These are phyloP conservation scores for Latrodectus elegans DNA, from an alignment of 2,888 invertebrate genomes.

Conservation along the genomic window DNA sequence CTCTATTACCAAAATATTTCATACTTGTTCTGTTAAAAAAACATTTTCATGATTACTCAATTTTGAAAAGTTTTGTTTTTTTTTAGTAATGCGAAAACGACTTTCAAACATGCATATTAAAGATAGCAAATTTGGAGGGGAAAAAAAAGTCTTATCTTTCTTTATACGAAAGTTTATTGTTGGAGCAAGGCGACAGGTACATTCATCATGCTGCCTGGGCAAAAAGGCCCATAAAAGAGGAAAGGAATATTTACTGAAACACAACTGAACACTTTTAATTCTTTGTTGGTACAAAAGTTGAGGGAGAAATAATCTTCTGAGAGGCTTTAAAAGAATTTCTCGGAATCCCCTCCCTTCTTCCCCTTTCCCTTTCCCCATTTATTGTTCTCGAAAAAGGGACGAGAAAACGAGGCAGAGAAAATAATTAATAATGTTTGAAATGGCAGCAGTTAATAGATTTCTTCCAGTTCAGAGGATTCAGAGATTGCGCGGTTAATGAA, in stretches of 20 bases:
- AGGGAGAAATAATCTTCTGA: constrained; percentile 3
- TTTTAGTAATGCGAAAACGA: no score
- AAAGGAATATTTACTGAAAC: not conserved
- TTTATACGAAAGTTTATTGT: not conserved
- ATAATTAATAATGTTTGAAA: constrained; percentile 64
- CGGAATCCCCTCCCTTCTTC: not conserved
- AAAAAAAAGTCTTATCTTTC: not conserved
- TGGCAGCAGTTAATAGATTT: constrained; percentile 62
- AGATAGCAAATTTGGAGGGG: no score
- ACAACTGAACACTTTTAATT: constrained; percentile 1
- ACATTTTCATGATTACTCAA: no score
- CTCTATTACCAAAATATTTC: no score
- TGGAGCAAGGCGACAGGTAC: not conserved
- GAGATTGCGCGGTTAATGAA: constrained; percentile 63
- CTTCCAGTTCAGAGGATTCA: constrained; percentile 31
- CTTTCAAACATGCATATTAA: no score
- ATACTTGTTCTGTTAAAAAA: no score
- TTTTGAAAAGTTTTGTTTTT: no score
- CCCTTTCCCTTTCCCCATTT: constrained; percentile 14
- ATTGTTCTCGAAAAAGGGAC: constrained; percentile 46
- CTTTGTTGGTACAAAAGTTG: not conserved
- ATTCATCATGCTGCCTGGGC: not conserved
- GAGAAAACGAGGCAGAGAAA: constrained; percentile 57
- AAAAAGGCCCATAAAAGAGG: not conserved
- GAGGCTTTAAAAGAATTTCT: not conserved